A percentile compares a stretch with the other conserved stretches of the same genome.
Conservation (phyloP, 1,140 invertebrate genomes). For the Eufriesea mexicana region DNA sequence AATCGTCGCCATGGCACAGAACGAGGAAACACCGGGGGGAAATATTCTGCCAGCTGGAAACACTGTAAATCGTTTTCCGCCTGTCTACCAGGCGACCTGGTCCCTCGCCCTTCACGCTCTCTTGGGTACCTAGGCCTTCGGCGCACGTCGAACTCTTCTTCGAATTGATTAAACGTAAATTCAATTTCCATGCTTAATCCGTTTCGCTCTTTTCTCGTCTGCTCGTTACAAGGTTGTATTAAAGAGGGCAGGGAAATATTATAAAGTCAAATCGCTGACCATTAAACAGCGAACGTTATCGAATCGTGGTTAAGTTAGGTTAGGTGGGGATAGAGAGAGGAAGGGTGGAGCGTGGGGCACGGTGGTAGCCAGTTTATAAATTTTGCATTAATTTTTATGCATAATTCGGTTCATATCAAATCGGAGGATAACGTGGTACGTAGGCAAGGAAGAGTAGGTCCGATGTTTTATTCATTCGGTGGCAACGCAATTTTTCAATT, state of each 20-base stretch:
- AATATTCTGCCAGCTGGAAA: background rate
- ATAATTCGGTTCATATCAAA: background rate
- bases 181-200: constrained; percentile 17
- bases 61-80: background rate
- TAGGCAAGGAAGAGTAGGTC: background rate
- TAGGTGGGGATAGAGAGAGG: too few relatives aligned
- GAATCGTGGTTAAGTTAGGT: background rate
- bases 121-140: background rate
- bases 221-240: background rate
- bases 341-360: too few relatives aligned
- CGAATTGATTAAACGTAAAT: constrained; percentile 24
- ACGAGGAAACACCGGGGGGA: too few relatives aligned
- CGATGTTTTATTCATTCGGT: background rate
- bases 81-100: background rate
- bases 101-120: background rate
- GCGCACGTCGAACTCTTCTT: background rate
- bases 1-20: constrained; percentile 10
- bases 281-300: background rate
- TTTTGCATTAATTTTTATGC: background rate
- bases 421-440: background rate
- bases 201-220: background rate
- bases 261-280: background rate
- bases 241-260: background rate
- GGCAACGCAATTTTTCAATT: background rate
- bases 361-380: background rate